A percentile compares a stretch with the other conserved stretches of the same genome.
Evolutionary conservation across 2,888 invertebrate species (phyloP).

Genomic region (Julus scanicus): DNA sequence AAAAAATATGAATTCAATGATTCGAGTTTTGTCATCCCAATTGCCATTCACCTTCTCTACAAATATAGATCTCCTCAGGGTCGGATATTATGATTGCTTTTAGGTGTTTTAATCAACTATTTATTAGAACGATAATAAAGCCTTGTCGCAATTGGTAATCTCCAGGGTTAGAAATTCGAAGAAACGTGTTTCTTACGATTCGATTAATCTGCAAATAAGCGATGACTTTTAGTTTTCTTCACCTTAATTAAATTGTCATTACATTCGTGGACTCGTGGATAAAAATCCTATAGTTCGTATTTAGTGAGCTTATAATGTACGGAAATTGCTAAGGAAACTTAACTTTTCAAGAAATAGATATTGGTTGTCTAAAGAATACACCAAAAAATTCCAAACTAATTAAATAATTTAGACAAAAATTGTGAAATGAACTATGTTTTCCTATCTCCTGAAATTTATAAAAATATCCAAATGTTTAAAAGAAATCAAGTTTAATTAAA

Average conservation of each 20-base stretch:
- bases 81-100: neutral
- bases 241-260: neutral
- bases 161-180: neutral
- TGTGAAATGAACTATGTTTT: too few relatives aligned
- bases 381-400: too few relatives aligned
- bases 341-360: too few relatives aligned
- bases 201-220: conserved; percentile 16
- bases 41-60: neutral
- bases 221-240: conserved; percentile 2
- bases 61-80: neutral
- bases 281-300: too few relatives aligned
- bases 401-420: too few relatives aligned
- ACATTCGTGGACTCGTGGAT: neutral
- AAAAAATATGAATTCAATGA: neutral
- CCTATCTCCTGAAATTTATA: too few relatives aligned
- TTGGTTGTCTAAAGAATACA: too few relatives aligned
- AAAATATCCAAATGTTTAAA: too few relatives aligned
- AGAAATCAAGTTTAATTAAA: too few relatives aligned
- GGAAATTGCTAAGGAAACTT: too few relatives aligned
- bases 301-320: too few relatives aligned
- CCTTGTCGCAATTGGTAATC: neutral
- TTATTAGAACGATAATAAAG: neutral
- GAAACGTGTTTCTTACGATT: neutral
- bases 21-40: neutral
- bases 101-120: neutral